These are phyloP conservation scores for Anguilla anguilla DNA, from an alignment of 2,797 vertebrate genomes.

Conservation along the genomic window DNA sequence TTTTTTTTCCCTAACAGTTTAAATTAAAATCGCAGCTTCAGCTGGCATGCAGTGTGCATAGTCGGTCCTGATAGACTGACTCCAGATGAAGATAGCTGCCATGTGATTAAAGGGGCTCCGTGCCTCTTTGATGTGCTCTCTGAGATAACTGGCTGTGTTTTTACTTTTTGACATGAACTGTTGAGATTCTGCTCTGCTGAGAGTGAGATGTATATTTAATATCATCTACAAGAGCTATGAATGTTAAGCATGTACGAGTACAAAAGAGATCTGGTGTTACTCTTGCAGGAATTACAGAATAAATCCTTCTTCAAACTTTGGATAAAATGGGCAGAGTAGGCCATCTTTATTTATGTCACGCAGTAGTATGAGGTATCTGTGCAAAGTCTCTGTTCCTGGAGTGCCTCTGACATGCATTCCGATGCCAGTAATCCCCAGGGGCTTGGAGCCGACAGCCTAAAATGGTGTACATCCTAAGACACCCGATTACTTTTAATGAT, in stretches of 20 bases:
- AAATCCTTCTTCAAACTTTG: neutral
- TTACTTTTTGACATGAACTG: neutral
- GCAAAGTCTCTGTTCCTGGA: neutral
- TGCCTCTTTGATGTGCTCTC: neutral
- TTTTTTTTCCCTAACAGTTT: neutral
- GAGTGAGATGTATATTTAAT: neutral
- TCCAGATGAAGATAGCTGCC: neutral
- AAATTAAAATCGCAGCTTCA: neutral
- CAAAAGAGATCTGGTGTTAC: neutral
- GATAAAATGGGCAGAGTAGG: neutral
- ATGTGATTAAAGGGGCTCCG: neutral
- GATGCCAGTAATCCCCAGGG: neutral
- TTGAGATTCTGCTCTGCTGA: neutral
- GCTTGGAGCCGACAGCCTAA: neutral
- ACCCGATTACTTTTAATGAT: neutral
- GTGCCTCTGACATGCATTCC: neutral
- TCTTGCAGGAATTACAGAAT: neutral
- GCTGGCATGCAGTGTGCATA: neutral
- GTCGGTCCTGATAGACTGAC: neutral
- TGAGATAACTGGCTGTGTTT: neutral
- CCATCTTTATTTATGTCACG: neutral
- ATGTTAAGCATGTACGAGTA: neutral
- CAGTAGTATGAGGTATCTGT: neutral
- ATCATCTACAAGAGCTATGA: slow-evolving; percentile 1
- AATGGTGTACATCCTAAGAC: neutral